These are phyloP conservation scores for Procavia capensis DNA, from an alignment of 2,113 vertebrate species.

Conservation along the genomic window DNA sequence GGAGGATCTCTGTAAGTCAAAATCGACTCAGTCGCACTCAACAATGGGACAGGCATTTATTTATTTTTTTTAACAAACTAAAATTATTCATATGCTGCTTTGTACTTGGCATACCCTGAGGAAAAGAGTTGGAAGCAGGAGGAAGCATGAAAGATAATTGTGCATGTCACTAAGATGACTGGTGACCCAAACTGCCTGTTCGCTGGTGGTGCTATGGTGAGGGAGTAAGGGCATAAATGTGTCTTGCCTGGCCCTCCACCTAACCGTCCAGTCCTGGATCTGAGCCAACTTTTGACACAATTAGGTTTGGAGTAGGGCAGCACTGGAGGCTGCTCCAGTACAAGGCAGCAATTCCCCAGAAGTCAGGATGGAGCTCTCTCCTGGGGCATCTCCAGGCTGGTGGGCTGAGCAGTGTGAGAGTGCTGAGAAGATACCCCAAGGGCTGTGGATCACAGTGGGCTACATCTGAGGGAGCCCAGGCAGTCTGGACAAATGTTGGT, in stretches of 20 bases:
- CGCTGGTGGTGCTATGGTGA: rapidly evolving
- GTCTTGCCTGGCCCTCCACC: rapidly evolving
- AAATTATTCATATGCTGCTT: conserved; percentile 4
- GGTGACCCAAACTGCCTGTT: background rate
- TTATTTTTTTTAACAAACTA: background rate
- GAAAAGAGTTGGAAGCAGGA: background rate
- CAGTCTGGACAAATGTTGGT: background rate
- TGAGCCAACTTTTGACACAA: background rate
- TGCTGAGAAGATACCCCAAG: background rate
- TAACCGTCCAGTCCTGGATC: background rate
- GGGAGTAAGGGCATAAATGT: rapidly evolving
- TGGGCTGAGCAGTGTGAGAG: background rate
- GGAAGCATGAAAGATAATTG: background rate
- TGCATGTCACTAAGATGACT: background rate
- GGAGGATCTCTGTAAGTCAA: background rate
- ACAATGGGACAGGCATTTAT: background rate
- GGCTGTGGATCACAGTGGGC: background rate
- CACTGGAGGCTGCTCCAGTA: background rate
- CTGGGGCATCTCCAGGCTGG: background rate
- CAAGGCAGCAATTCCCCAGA: background rate
- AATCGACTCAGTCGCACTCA: background rate
- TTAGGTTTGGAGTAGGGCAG: background rate
- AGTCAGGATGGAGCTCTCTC: background rate
- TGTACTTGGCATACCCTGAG: background rate
- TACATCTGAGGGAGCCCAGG: background rate